These are phyloP conservation scores for Chironomus tepperi DNA, from an alignment of 1,140 invertebrate species.

Conservation along the genomic window DNA sequence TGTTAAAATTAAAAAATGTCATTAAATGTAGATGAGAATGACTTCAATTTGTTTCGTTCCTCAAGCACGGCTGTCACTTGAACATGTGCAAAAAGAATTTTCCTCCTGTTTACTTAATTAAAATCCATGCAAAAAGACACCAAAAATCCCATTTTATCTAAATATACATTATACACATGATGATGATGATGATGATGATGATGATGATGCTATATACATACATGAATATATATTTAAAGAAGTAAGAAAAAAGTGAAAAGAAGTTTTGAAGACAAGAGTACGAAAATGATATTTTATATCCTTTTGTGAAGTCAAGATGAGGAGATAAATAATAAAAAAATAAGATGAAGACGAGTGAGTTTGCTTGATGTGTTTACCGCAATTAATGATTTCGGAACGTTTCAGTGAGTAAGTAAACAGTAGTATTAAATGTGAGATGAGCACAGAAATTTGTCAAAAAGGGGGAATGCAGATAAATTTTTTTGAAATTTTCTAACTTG, in stretches of 20 bases:
- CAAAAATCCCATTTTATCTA: conserved; percentile 5
- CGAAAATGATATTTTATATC: not conserved
- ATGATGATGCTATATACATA: not conserved
- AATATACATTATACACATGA: not conserved
- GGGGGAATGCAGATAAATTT: too few species aligned
- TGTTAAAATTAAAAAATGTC: too few species aligned
- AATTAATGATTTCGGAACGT: conserved; percentile 8
- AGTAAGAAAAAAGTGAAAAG: not conserved
- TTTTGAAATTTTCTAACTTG: too few species aligned
- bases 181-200: too few species aligned
- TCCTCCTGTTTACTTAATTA: conserved; percentile 7
- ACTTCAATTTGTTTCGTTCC: too few species aligned
- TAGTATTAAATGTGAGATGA: not conserved
- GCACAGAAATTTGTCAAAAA: too few species aligned
- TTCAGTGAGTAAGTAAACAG: conserved; percentile 12
- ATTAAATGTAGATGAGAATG: too few species aligned
- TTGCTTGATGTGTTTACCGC: not conserved
- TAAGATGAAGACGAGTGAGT: not conserved
- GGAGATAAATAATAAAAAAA: too few species aligned
- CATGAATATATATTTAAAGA: not conserved
- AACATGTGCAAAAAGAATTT: not conserved
- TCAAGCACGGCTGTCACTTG: too few species aligned
- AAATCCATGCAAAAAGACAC: conserved; percentile 12
- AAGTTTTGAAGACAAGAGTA: not conserved
- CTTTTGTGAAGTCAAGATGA: not conserved